A percentile compares a stretch with the other conserved stretches of the same genome.
Evolutionary conservation across 2,888 invertebrate genomes (phyloP).

Genomic region (Hydriomena furcata): DNA sequence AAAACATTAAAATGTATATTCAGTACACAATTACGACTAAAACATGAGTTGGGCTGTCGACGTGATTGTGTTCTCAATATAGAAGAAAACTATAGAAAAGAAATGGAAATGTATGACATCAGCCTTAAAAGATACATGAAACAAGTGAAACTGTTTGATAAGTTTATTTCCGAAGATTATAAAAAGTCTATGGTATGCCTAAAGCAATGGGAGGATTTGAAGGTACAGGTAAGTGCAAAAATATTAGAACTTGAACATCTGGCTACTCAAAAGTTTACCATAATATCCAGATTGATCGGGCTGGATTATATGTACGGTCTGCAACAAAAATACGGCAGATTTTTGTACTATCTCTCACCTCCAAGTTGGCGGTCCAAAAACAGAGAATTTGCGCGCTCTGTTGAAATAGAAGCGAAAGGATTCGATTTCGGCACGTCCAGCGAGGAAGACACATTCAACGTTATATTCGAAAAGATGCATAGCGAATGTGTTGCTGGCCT

Average conservation of each 20-base stretch:
- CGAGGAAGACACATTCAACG: slow-evolving; percentile 67
- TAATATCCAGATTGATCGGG: slow-evolving; percentile 77
- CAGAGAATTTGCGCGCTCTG: slow-evolving; percentile 73
- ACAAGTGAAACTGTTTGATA: slow-evolving; percentile 84
- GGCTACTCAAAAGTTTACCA: slow-evolving; percentile 60
- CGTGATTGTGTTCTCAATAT: slow-evolving; percentile 79
- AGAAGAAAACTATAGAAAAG: slow-evolving; percentile 79
- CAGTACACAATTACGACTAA: slow-evolving; percentile 48
- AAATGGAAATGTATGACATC: slow-evolving; percentile 74
- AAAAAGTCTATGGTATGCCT: slow-evolving; percentile 82
- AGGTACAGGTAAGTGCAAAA: slow-evolving; percentile 64
- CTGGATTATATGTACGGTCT: slow-evolving; percentile 85
- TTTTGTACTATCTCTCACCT: slow-evolving; percentile 87
- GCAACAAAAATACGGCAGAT: slow-evolving; percentile 86
- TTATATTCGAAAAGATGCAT: slow-evolving; percentile 75
- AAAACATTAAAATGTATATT: slow-evolving; percentile 54
- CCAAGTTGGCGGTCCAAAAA: slow-evolving; percentile 82
- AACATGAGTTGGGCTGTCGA: slow-evolving; percentile 65
- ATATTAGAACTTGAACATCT: slow-evolving; percentile 69
- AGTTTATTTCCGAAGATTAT: slow-evolving; percentile 85
- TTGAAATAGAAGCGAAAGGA: slow-evolving; percentile 73
- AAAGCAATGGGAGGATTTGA: slow-evolving; percentile 73
- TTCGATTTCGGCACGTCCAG: slow-evolving; percentile 64
- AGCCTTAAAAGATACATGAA: slow-evolving; percentile 72
- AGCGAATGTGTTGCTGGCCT: slow-evolving; percentile 63